These are phyloP conservation scores for Sminthurides aquaticus DNA, from an alignment of 2,888 invertebrate species.

Conservation along the genomic window DNA sequence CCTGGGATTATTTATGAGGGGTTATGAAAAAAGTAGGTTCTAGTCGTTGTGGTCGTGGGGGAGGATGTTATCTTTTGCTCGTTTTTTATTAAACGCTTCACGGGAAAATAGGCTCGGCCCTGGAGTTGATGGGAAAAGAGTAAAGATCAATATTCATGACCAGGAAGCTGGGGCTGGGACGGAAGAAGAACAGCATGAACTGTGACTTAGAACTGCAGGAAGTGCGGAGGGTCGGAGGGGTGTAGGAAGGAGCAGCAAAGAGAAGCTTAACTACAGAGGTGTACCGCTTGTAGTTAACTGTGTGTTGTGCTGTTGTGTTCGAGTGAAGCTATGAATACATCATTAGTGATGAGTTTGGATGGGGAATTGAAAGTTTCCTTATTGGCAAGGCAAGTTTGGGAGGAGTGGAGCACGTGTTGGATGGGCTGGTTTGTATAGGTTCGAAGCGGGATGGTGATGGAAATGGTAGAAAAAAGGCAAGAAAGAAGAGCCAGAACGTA, in stretches of 20 bases:
- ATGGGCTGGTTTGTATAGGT: neutral
- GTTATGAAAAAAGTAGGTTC: neutral
- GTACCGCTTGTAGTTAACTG: neutral
- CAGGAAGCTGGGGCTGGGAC: no score
- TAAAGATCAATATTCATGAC: neutral
- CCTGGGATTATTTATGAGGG: neutral
- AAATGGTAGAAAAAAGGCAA: neutral
- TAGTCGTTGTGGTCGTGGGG: neutral
- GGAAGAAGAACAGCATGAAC: no score
- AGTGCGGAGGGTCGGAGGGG: no score
- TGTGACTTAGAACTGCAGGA: no score
- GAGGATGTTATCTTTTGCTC: neutral
- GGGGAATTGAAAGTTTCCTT: neutral
- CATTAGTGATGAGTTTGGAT: neutral
- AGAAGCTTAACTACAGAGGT: neutral
- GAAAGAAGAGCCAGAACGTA: neutral
- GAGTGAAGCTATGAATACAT: neutral
- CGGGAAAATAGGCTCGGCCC: neutral
- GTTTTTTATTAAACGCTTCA: no score
- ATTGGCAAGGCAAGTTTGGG: neutral
- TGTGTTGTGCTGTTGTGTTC: neutral
- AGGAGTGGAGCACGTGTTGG: neutral
- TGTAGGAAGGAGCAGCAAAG: neutral
- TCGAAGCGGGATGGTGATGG: neutral
- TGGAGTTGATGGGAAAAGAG: neutral